Base-by-base conservation (phyloP, 2,888 invertebrate genomes). In the Leptinotarsa peninsularis region DNA sequence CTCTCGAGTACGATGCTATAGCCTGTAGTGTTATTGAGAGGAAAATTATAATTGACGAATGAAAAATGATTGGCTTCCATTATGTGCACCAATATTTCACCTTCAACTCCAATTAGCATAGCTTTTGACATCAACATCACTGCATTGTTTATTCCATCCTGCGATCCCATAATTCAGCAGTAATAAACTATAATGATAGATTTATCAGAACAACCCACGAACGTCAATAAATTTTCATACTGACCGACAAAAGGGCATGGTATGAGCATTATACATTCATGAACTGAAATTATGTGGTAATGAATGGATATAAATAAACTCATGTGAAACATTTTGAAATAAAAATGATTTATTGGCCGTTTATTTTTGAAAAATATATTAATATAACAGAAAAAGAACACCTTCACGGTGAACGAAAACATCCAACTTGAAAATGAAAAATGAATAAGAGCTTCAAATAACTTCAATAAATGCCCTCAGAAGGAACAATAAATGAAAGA, bases 171-270 rank as follows among this genome's bases (percentile, higher is more conserved):
- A 58, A 58, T 21, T 58, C 23, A 58, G 23, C 23, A 58, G 23
- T 58, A 58, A 58, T 58, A 58, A 58, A 58, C 58, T 58, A 58
- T 58, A 58, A 58, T 58, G 58, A 58, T 58, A 58, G 58, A 58
- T 58, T 21, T 58, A 58, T 58, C 58, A 58, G 23, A 15, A 58
- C 58, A 58, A 23, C 58, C 58, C 58, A 58, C 4, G 58, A 0
- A 58, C 58, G 58, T 23, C 21, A 58, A 58, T 58, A 58, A 58
- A 58, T 58, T 58, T 58, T 14, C 58, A 58, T 58, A 21, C 27
- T 27, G 58, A 23, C 58, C 21, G 23, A 14, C 21, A 18, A 58
- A 58, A 58, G 58, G 58, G 17, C 58, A 23, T 23, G 23, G 17
- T 58, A 15, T 58, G 4, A 58, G 58, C 23, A 23, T 21, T 52